Base-by-base conservation (phyloP, 2,888 invertebrate species). In the Agrotis exclamationis region DNA sequence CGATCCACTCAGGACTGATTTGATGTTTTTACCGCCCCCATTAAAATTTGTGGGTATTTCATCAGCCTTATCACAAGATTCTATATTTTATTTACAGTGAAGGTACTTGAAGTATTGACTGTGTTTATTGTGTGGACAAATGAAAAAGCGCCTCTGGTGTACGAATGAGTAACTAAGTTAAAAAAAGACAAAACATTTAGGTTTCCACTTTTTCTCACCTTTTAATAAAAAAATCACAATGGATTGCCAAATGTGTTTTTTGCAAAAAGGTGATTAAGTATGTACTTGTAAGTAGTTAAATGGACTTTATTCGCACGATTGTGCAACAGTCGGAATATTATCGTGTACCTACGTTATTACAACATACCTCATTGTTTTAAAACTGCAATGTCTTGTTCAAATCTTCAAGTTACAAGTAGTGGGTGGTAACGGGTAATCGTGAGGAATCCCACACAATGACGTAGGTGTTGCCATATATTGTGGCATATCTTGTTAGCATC, bases 141-240 rank as follows among this genome's bases (percentile, higher is more conserved):
- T 33, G 5, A 33, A 33, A 33, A 7, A 33, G 33, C 33, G 33
- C 7, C 33, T 33, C 24, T 24, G 3, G 24, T 24, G 33, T 33
- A 6, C 33, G 33, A 33, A 33, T 6, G 33, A 33, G 33, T 6
- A 33, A 33, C 33, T 0, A 33, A 6, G 6, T 7, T 7, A 28
- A 28, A 33, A 33, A 7, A 6, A 28, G 5, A 3, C 3, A 54
- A 14, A 11, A 13, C 7, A n/a, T 59, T 11, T 39, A 51, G 0
- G 11, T 45, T 76, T 28, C 47, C n/a, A 60, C 14, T 70, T 57
- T 63, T 57, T 74, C 73, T 53, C 74, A 65, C 14, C 33, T 44
- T 44, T 53, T 53, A 28, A 53, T 48, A 47, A 70, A 47, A 47
- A 70, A 47, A 70, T 56, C 14, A 70, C 70, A 76, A 76, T 76